phyloP scores from a whole-genome alignment of 2,797 vertebrate species.

The Chromis chromis region DNA sequence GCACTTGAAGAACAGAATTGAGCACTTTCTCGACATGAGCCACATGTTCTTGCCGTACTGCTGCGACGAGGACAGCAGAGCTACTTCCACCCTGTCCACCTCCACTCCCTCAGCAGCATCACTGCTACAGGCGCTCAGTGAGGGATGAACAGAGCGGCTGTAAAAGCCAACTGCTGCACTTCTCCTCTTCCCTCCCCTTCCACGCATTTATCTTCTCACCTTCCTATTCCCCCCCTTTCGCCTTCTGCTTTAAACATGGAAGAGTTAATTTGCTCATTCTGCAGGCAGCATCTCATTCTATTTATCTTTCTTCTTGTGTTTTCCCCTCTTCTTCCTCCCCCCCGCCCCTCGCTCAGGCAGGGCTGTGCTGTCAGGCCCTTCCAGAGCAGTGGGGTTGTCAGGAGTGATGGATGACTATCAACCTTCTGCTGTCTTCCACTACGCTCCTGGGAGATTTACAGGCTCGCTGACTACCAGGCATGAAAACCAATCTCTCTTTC shows the following conservation, averaged over 20 bases:
- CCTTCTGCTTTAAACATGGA: slow-evolving; percentile 86
- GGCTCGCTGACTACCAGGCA: slow-evolving; percentile 91
- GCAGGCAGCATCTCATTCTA: slow-evolving; percentile 87
- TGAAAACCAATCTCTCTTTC: slow-evolving; percentile 90
- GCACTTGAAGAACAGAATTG: neutral
- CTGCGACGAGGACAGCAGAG: slow-evolving; percentile 25
- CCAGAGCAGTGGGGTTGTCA: slow-evolving; percentile 93
- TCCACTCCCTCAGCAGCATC: slow-evolving; percentile 55
- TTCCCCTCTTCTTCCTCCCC: slow-evolving; percentile 67
- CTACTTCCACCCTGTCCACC: slow-evolving; percentile 54
- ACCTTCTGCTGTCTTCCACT: slow-evolving; percentile 94
- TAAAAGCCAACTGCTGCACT: slow-evolving; percentile 63
- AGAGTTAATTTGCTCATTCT: slow-evolving; percentile 92
- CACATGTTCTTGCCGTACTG: slow-evolving; percentile 20
- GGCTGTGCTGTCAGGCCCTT: slow-evolving; percentile 90
- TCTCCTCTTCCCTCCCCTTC: slow-evolving; percentile 46
- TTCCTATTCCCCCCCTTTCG: slow-evolving; percentile 32
- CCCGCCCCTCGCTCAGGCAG: slow-evolving; percentile 69
- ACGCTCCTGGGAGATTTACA: slow-evolving; percentile 93
- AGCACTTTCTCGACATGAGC: neutral
- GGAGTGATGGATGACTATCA: slow-evolving; percentile 97
- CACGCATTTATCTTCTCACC: slow-evolving; percentile 65
- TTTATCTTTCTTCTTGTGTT: slow-evolving; percentile 81
- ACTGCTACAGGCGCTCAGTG: slow-evolving; percentile 60
- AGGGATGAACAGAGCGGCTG: slow-evolving; percentile 62